Conservation (phyloP, 2,888 invertebrate species). For the Chaetoderma sp. region DNA sequence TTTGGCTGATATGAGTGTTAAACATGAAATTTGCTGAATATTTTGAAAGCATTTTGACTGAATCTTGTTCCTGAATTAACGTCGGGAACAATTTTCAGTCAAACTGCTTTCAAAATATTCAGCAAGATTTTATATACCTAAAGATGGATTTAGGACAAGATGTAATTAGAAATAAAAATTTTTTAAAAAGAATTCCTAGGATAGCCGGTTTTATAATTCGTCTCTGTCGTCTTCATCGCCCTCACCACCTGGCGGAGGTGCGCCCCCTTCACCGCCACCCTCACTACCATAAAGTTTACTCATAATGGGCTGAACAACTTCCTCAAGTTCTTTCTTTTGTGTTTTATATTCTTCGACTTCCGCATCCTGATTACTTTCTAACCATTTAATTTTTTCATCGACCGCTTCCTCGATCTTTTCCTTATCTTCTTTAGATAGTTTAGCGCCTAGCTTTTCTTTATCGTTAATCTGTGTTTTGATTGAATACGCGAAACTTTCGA, state of each 20-base stretch:
- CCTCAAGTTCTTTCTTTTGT: slow-evolving; percentile 94
- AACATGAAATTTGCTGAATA: too few species aligned
- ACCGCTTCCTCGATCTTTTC: slow-evolving; percentile 93
- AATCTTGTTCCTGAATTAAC: too few species aligned
- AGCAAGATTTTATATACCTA: too few species aligned
- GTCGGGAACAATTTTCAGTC: too few species aligned
- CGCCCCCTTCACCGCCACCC: slow-evolving; percentile 70
- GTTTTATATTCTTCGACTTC: slow-evolving; percentile 92
- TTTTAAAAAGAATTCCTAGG: slow-evolving; percentile 18
- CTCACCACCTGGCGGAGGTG: slow-evolving; percentile 73
- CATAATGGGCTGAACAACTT: slow-evolving; percentile 94
- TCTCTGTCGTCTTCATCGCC: slow-evolving; percentile 76
- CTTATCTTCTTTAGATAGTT: slow-evolving; percentile 89
- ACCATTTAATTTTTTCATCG: slow-evolving; percentile 97
- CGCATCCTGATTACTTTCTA: slow-evolving; percentile 94
- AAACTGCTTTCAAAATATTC: too few species aligned
- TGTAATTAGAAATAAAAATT: too few species aligned
- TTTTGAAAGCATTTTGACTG: too few species aligned
- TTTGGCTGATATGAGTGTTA: too few species aligned
- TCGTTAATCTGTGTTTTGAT: slow-evolving; percentile 96
- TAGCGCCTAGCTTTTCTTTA: slow-evolving; percentile 96
- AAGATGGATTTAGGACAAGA: too few species aligned
- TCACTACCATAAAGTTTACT: slow-evolving; percentile 94
- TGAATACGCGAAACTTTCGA: slow-evolving; percentile 94
- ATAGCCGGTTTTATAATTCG: slow-evolving; percentile 68